Conservation (phyloP, 2,888 invertebrate genomes). For the Aromia moschata region DNA sequence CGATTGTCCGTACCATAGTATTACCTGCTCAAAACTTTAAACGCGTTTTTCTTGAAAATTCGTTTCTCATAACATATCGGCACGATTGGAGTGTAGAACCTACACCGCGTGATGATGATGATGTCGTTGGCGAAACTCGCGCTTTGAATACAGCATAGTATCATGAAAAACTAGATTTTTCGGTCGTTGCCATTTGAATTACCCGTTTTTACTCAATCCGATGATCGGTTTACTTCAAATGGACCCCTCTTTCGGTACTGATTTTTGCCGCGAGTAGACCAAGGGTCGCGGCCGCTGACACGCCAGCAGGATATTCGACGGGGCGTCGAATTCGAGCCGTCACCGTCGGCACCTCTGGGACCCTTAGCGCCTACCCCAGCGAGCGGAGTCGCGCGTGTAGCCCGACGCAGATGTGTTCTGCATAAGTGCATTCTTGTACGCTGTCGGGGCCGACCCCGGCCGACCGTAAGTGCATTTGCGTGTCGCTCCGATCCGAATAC, state of each 20-base stretch:
- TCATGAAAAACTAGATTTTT: background rate
- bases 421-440: slow-evolving; percentile 63
- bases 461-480: slow-evolving; percentile 64
- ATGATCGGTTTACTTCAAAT: background rate
- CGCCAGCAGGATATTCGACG: background rate
- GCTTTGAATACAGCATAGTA: too few species aligned
- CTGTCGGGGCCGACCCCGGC: slow-evolving; percentile 59
- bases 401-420: slow-evolving; percentile 49
- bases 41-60: too few species aligned
- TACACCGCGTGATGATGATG: too few species aligned
- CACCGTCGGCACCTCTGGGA: slow-evolving; percentile 15
- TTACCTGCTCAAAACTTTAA: too few species aligned
- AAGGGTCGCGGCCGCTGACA: too few species aligned
- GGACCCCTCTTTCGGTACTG: background rate
- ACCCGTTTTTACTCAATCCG: too few species aligned
- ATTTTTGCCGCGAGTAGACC: too few species aligned
- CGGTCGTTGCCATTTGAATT: background rate
- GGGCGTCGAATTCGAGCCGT: slow-evolving; percentile 7
- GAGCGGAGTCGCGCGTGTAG: slow-evolving; percentile 39
- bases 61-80: too few species aligned
- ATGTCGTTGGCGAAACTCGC: too few species aligned
- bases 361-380: background rate
- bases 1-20: too few species aligned
- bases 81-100: too few species aligned
- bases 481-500: slow-evolving; percentile 59